These are phyloP conservation scores for Otus sunia DNA, from an alignment of 2,113 vertebrate species.

Conservation along the genomic window DNA sequence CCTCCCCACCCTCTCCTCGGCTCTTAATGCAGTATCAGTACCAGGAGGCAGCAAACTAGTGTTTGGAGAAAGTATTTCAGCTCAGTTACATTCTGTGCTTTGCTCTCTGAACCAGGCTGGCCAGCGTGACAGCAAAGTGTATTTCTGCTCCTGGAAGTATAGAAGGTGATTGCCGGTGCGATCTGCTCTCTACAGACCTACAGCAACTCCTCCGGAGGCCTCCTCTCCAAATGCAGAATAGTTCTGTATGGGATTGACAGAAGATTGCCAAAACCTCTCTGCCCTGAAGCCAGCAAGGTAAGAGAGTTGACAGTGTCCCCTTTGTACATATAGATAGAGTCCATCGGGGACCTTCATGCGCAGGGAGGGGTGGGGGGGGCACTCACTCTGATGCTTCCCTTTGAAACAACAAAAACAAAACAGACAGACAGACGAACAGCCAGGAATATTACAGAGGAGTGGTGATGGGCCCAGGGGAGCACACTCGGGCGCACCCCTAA, in stretches of 20 bases:
- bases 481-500: neutral
- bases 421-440: conserved; percentile 15
- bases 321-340: neutral
- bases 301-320: conserved; percentile 25
- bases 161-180: neutral
- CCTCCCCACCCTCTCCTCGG: neutral
- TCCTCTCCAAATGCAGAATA: neutral
- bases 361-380: neutral
- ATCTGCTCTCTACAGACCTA: neutral
- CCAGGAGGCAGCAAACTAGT: neutral
- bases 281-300: neutral
- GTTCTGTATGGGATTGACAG: neutral
- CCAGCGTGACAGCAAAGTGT: rapidly evolving
- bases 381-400: conserved; percentile 58
- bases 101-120: neutral
- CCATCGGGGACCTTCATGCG: neutral
- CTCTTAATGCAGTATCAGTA: neutral
- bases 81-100: neutral
- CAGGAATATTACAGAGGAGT: conserved; percentile 52
- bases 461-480: conserved; percentile 2
- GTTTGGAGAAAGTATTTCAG: neutral
- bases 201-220: neutral
- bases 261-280: neutral
- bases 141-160: neutral
- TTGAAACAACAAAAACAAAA: conserved; percentile 3